Base-by-base conservation (phyloP, 2,113 vertebrate species). In the Ammodytes dubius region DNA sequence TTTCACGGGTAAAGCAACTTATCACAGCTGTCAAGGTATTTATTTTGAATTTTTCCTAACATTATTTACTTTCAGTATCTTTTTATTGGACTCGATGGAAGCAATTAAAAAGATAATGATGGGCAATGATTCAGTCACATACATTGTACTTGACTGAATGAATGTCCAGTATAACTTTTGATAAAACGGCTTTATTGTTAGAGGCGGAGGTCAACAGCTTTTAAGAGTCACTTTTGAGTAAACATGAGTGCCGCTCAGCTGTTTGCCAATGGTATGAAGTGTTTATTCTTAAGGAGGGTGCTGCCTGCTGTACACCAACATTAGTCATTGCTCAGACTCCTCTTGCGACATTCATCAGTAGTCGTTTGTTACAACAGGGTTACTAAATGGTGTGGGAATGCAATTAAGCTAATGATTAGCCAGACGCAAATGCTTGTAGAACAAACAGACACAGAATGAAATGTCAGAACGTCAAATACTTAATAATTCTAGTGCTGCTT, bases 231-330 rank as follows among this genome's bases (percentile, higher is more conserved):
- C 52, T 10, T 69, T 1, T 75, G 52, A 77, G 87, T 88, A 78
- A 86, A 77, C 63, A 70, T 37, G 69, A 87, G 53, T 57, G 39
- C 43, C 49, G 77, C 74, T 66, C 72, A 81, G 85, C 76, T 91
- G 91, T 90, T 93, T 93, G 86, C 85, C 60, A 71, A 85, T 70
- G 79, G 73, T 61, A 68, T 81, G 47, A 87, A 86, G 80, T 95
- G 90, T 95, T 94, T 94, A 84, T 88, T 94, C 90, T 94, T 73
- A 52, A 93, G 94, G 94, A 92, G 92, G 73, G 83, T 70, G 86
- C 82, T 83, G 52, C 67, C 84, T 87, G 27, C 68, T 3, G 17
- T 61, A 82, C 46, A 74, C 39, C 75, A 71, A 19, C 58, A 74
- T 86, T 63, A 88, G 78, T 77, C 88, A 88, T 79, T 70, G 40